Evolutionary conservation across 35 echinoderm and acorn worm genomes (phyloP), one percentile per base, ranked within the genome.

Genomic region (Apostichopus japonicus): DNA sequence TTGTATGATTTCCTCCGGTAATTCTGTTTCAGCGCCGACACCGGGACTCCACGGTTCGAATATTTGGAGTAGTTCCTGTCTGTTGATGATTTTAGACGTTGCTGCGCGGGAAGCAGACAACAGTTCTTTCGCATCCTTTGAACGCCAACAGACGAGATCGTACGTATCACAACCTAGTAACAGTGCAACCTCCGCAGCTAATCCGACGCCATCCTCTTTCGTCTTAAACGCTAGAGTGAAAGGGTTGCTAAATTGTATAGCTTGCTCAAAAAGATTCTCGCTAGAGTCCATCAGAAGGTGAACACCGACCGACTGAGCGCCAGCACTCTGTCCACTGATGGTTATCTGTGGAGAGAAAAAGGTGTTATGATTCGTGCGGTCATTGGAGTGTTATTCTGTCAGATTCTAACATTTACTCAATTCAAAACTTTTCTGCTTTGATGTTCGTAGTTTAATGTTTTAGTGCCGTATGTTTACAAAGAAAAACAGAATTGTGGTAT

Each of bases 21-120:
- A 10, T 25, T 91, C 90, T 24, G 90, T 91, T 25, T 91, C 59
- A 10, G 58, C 87, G 0, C 87, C 93, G 3, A 94, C 79, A 8
- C 78, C 79, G 15, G 93, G 93, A 56, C 93, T 67, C 93, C 93
- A 94, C 6, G 87, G 87, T 67, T 94, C 93, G 24, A 94, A 91
- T 13, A 91, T 33, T 23, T 94, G 87, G 9, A 94, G 78, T 10
- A 91, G 73, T 33, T 90, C 56, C 16, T 22, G 6, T 6, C 24
- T 77, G 79, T 94, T 90, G 4, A 91, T 56, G 79, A 90, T 84
- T 19, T 21, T 84, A 6, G 24, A 19, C 6, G 76, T 17, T 19
- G 87, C 93, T 11, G 54, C 61, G 16, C 80, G 55, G 8, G 88
- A 89, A 7, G 93, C 93, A 8, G 57, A 23, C 6, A 90, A 0